These are phyloP conservation scores for Cyprinodon diabolis DNA, from an alignment of 2,797 vertebrate genomes.

Conservation along the genomic window DNA sequence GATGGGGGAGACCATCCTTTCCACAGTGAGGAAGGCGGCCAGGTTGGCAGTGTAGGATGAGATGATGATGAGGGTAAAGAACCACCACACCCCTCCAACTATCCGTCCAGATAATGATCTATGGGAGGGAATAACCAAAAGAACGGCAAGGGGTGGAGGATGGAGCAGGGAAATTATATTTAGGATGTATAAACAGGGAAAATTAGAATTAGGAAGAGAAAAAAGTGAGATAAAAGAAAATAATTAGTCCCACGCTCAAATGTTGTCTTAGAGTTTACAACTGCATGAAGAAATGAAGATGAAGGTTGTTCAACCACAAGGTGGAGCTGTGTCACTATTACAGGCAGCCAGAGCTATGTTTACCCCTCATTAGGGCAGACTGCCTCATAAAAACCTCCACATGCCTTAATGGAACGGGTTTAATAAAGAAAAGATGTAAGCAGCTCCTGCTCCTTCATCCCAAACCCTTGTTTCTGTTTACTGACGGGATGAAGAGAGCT, in stretches of 20 bases:
- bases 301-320: conserved; percentile 46
- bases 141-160: neutral
- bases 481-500: conserved; percentile 40
- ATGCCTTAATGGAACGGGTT: conserved; percentile 29
- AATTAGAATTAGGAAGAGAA: conserved; percentile 25
- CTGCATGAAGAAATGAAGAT: conserved; percentile 21
- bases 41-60: conserved; percentile 98
- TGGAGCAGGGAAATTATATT: conserved; percentile 17
- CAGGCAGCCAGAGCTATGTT: conserved; percentile 19
- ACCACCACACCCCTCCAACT: conserved; percentile 99
- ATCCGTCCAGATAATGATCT: conserved; percentile 97
- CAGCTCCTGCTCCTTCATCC: conserved; percentile 3
- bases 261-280: neutral
- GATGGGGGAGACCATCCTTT: conserved; percentile 94
- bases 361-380: conserved; percentile 44
- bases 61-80: conserved; percentile 99
- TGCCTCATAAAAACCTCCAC: conserved; percentile 28
- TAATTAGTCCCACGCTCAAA: conserved; percentile 23
- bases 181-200: conserved; percentile 17
- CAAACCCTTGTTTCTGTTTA: conserved; percentile 13
- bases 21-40: conserved; percentile 97
- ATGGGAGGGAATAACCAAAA: conserved; percentile 23
- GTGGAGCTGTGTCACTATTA: conserved; percentile 58
- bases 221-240: conserved; percentile 28
- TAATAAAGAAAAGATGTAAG: conserved; percentile 16